These are phyloP conservation scores for Sinhomidia bicolor DNA, from an alignment of 2,888 invertebrate species.

Conservation along the genomic window DNA sequence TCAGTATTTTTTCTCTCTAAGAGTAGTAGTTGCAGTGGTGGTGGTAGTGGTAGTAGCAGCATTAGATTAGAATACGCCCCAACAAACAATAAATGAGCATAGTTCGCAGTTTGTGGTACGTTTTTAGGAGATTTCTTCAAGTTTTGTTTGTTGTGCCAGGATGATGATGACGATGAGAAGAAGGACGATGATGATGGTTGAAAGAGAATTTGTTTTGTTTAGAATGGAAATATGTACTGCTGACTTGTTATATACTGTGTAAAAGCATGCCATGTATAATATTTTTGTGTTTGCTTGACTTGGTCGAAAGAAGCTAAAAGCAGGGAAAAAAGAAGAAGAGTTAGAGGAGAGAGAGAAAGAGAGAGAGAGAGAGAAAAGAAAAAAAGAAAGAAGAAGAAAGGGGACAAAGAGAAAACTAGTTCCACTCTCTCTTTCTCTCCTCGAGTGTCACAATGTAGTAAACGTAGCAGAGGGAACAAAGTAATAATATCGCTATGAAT, in stretches of 20 bases:
- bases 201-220: constrained; percentile 46
- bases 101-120: constrained; percentile 43
- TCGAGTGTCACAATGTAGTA: constrained; percentile 42
- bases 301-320: constrained; percentile 26
- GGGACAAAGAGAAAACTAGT: constrained; percentile 47
- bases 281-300: constrained; percentile 42
- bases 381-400: too few species aligned
- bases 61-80: constrained; percentile 46
- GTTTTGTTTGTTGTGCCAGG: constrained; percentile 65
- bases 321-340: background rate
- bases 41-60: background rate
- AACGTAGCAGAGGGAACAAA: constrained; percentile 51
- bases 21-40: background rate
- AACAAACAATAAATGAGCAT: constrained; percentile 41
- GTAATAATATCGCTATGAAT: constrained; percentile 59
- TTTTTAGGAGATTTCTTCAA: constrained; percentile 64
- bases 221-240: constrained; percentile 9
- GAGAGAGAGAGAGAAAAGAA: background rate
- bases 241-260: background rate
- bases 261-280: constrained; percentile 5
- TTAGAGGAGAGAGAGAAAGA: background rate
- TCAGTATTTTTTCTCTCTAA: constrained; percentile 1
- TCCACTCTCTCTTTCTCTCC: constrained; percentile 22
- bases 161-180: background rate
- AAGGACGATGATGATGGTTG: constrained; percentile 17